These are phyloP conservation scores for Elephantulus edwardii DNA, from an alignment of 2,113 vertebrate species.

Conservation along the genomic window DNA sequence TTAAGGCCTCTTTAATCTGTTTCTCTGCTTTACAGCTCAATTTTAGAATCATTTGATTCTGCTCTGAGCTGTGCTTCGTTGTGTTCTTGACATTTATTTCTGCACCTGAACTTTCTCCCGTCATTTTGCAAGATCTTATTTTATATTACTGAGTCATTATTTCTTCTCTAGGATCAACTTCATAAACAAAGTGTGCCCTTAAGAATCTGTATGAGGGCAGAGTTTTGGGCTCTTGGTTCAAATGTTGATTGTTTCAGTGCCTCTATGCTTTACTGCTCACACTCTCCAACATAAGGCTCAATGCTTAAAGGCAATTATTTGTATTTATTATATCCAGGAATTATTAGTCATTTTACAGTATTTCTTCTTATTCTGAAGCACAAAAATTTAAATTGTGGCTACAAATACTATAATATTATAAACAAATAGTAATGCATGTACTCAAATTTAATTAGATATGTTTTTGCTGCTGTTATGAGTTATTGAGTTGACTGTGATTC, in stretches of 20 bases:
- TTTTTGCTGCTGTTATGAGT: too few relatives aligned
- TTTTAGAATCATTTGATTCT: not conserved
- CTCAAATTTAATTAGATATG: too few relatives aligned
- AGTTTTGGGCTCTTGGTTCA: not conserved
- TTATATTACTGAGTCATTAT: not conserved
- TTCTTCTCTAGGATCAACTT: not conserved
- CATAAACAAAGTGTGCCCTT: not conserved
- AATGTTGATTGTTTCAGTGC: not conserved
- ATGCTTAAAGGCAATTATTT: not conserved
- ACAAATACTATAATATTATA: not conserved
- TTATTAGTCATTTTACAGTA: not conserved
- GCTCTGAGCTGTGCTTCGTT: not conserved
- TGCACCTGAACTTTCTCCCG: not conserved
- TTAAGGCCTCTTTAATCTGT: not conserved
- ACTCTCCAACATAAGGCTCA: not conserved
- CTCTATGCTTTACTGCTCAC: not conserved
- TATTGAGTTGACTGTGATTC: too few relatives aligned
- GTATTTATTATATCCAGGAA: not conserved
- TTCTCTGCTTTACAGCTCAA: not conserved
- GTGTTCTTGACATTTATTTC: not conserved
- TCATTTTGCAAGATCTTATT: not conserved
- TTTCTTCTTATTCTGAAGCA: not conserved
- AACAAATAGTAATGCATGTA: not conserved
- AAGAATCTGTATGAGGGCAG: not conserved
- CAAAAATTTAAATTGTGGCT: not conserved